A percentile compares a stretch with the other conserved stretches of the same genome.
Conservation (phyloP, 2,113 vertebrate species). For the Trichechus manatus region DNA sequence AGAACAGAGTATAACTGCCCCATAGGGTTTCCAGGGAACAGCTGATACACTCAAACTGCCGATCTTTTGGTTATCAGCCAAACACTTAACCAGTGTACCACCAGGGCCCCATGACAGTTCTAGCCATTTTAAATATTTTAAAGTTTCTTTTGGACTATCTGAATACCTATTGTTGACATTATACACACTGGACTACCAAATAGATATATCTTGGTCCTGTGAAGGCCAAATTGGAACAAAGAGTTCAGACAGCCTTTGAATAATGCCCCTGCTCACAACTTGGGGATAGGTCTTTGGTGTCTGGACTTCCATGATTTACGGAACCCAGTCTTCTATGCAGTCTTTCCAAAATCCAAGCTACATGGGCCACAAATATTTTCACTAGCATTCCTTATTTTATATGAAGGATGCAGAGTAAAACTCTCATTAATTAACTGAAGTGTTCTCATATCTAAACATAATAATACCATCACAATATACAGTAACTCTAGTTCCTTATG, state of each 20-base stretch:
- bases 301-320: background rate
- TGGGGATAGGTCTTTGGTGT: background rate
- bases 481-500: background rate
- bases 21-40: no score
- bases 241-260: background rate
- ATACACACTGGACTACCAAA: background rate
- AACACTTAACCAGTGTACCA: no score
- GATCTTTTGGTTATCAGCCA: no score
- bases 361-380: background rate
- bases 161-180: background rate
- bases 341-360: background rate
- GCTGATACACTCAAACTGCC: no score
- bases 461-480: background rate
- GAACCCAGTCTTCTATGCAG: background rate
- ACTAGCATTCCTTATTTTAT: background rate
- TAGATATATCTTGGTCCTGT: background rate
- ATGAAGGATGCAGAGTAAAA: background rate
- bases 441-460: conserved; percentile 27
- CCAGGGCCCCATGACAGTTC: background rate
- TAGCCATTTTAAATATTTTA: background rate
- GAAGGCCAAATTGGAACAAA: background rate
- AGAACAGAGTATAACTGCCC: no score
- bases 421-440: background rate
- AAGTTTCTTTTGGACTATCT: background rate
- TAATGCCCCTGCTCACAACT: background rate